These are phyloP conservation scores for Myxocyprinus asiaticus DNA, from an alignment of 2,113 vertebrate genomes.

Conservation along the genomic window DNA sequence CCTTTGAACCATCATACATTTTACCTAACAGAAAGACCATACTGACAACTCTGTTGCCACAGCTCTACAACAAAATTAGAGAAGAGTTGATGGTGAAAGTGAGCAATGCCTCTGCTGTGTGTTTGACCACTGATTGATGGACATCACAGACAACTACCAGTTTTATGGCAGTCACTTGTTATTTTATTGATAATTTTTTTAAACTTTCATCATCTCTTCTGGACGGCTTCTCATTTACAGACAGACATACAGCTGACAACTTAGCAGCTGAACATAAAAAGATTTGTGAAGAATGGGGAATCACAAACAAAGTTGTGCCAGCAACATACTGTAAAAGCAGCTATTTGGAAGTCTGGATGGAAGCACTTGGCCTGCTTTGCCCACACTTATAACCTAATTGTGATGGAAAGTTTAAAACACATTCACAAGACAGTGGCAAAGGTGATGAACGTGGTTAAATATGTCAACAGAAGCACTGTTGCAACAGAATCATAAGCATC, in stretches of 20 bases:
- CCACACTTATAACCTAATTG: too few species aligned
- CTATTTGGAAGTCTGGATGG: background rate
- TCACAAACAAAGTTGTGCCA: background rate
- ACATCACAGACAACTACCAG: background rate
- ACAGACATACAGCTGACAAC: background rate
- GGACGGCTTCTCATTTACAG: background rate
- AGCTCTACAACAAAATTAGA: background rate
- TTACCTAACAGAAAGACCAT: background rate
- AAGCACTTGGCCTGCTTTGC: too few species aligned
- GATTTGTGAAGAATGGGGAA: background rate
- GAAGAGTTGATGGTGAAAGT: background rate
- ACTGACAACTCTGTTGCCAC: background rate
- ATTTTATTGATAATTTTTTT: background rate
- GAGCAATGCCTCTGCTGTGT: background rate
- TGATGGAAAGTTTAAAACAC: too few species aligned
- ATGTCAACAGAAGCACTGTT: background rate
- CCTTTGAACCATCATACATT: background rate
- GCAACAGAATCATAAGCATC: background rate
- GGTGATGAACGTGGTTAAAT: background rate
- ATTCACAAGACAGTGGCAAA: too few species aligned
- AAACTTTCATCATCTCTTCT: background rate
- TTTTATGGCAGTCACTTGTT: background rate
- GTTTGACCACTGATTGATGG: background rate
- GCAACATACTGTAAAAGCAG: constrained; percentile 1
- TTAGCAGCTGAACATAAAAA: background rate